phyloP scores from a whole-genome alignment of 2,797 vertebrate genomes.

The Oreochromis grahami region DNA sequence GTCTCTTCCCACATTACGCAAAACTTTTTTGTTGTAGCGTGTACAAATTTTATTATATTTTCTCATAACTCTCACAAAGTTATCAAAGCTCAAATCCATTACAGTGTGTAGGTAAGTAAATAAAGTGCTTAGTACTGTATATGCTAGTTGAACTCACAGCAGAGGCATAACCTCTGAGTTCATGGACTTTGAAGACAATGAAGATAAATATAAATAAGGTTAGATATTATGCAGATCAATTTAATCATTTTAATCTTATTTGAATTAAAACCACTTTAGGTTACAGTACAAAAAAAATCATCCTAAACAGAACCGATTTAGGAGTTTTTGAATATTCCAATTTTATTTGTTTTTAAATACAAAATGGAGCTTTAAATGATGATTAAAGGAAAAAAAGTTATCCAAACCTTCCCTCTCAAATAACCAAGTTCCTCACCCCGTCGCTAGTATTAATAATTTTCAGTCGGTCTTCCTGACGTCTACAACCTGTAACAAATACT shows the following conservation, averaged over 20 bases:
- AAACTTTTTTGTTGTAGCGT: constrained; percentile 1
- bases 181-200: background rate
- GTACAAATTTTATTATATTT: background rate
- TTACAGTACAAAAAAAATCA: background rate
- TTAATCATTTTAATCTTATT: background rate
- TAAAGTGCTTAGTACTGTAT: background rate
- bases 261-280: background rate
- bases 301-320: background rate
- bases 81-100: background rate
- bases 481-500: background rate
- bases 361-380: background rate
- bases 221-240: background rate
- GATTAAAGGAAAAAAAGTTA: background rate
- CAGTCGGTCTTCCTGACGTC: background rate
- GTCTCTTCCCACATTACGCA: background rate
- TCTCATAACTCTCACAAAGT: background rate
- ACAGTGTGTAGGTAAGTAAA: background rate
- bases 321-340: background rate
- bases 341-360: background rate
- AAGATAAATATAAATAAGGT: background rate
- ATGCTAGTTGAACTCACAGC: background rate
- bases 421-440: background rate
- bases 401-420: background rate
- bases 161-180: background rate
- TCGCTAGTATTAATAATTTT: background rate